Percentiles rank a stretch among this genome's conserved stretches.
phyloP scores from a whole-genome alignment of 2,888 invertebrate species.

The Chirona hameri region DNA sequence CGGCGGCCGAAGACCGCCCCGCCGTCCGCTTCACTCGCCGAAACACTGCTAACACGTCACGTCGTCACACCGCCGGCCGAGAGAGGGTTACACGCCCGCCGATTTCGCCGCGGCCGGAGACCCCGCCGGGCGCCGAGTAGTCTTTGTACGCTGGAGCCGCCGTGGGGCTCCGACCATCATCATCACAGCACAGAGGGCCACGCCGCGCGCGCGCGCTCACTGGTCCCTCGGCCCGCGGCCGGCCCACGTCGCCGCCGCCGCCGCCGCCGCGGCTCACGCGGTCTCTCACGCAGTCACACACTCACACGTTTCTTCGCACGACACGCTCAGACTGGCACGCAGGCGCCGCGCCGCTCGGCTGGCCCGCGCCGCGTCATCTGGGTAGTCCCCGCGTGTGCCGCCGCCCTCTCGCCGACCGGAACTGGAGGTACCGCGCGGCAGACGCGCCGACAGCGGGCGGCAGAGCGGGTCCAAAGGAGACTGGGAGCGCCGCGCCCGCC shows the following conservation, averaged over 20 bases:
- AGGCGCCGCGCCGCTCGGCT: too few relatives aligned
- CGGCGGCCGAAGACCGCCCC: not conserved
- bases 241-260: not conserved
- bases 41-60: not conserved
- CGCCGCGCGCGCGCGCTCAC: not conserved
- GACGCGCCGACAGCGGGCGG: not conserved
- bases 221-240: not conserved
- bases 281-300: too few relatives aligned
- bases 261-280: not conserved
- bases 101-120: not conserved
- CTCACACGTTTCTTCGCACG: too few relatives aligned
- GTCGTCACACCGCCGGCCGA: not conserved
- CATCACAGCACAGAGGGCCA: conserved; percentile 14
- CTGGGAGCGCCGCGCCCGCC: too few relatives aligned
- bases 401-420: too few relatives aligned
- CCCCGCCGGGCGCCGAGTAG: not conserved
- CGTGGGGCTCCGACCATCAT: not conserved
- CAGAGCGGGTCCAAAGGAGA: not conserved
- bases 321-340: too few relatives aligned
- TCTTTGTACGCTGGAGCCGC: not conserved
- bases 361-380: too few relatives aligned
- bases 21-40: not conserved
- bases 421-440: too few relatives aligned
- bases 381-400: too few relatives aligned
- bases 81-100: not conserved